Evolutionary conservation across 2,797 vertebrate genomes (phyloP).

Genomic region (Etheostoma nigrum): DNA sequence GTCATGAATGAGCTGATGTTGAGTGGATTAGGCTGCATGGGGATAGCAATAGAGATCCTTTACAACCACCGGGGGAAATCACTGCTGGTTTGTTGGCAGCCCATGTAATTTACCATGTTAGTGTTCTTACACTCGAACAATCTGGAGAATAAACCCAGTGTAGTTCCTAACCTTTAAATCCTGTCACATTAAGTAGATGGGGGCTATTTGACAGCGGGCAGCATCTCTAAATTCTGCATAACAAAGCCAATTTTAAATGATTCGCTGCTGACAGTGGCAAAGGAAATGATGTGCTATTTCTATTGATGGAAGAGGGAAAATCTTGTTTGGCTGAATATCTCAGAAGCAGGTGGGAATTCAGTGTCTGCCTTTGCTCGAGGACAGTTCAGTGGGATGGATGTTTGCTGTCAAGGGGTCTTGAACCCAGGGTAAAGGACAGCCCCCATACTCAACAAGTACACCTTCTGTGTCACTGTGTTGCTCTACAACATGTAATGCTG

Average conservation of each 20-base stretch:
- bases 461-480: not conserved
- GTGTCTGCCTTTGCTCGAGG: slow-evolving; percentile 5
- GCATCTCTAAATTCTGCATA: slow-evolving; percentile 28
- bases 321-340: slow-evolving; percentile 26
- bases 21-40: slow-evolving; percentile 58
- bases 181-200: slow-evolving; percentile 17
- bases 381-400: slow-evolving; percentile 47
- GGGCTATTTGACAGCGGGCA: slow-evolving; percentile 19
- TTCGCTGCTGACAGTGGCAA: slow-evolving; percentile 9
- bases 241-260: slow-evolving; percentile 42
- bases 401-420: slow-evolving; percentile 39
- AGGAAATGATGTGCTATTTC: slow-evolving; percentile 7
- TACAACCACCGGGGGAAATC: slow-evolving; percentile 69
- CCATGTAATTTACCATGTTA: slow-evolving; percentile 68
- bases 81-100: slow-evolving; percentile 53
- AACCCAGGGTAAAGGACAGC: slow-evolving; percentile 36
- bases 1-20: slow-evolving; percentile 56
- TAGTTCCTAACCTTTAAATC: slow-evolving; percentile 48
- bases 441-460: not conserved
- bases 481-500: not conserved
- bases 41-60: slow-evolving; percentile 62
- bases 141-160: slow-evolving; percentile 20
- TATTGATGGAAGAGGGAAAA: slow-evolving; percentile 33
- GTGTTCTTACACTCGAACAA: slow-evolving; percentile 52
- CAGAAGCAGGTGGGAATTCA: slow-evolving; percentile 25